Conservation (phyloP, 1,140 invertebrate species). For the Drosophila sechellia region DNA sequence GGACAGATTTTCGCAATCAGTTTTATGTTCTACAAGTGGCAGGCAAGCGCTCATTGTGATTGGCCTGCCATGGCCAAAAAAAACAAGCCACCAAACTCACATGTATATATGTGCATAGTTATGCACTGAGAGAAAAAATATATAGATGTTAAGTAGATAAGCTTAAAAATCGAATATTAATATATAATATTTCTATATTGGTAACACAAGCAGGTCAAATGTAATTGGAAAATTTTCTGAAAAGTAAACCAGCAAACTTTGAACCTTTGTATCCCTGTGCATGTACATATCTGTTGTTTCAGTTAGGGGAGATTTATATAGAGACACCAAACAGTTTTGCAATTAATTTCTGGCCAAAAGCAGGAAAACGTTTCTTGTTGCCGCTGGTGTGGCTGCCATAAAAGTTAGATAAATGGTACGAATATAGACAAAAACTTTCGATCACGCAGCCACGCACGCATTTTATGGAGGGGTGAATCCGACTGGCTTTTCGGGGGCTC, state of each 20-base stretch:
- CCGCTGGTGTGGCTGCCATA: conserved; percentile 63
- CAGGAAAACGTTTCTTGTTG: conserved; percentile 54
- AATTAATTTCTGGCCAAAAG: conserved; percentile 77
- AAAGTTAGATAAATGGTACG: conserved; percentile 80
- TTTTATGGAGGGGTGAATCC: conserved; percentile 27
- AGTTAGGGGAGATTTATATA: conserved; percentile 9
- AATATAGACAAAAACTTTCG: conserved; percentile 79
- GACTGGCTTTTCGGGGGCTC: too few species aligned
- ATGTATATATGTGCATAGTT: conserved; percentile 1
- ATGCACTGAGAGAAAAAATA: conserved; percentile 9
- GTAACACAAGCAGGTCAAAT: too few species aligned
- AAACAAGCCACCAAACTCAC: conserved; percentile 9
- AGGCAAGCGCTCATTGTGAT: conserved; percentile 64
- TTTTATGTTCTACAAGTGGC: conserved; percentile 80
- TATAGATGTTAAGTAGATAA: not conserved
- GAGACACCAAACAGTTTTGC: conserved; percentile 73
- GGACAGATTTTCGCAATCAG: conserved; percentile 78
- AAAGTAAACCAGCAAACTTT: too few species aligned
- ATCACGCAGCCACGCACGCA: conserved; percentile 76
- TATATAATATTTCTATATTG: too few species aligned
- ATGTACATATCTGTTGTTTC: conserved; percentile 23
- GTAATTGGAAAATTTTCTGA: too few species aligned
- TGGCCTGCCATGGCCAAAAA: conserved; percentile 46
- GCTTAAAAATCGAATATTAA: too few species aligned
- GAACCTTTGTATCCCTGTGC: not conserved